Evolutionary conservation across 37 sponge, comb jelly and placozoan genomes (phyloP).

Genomic region (Spongilla lacustris): DNA sequence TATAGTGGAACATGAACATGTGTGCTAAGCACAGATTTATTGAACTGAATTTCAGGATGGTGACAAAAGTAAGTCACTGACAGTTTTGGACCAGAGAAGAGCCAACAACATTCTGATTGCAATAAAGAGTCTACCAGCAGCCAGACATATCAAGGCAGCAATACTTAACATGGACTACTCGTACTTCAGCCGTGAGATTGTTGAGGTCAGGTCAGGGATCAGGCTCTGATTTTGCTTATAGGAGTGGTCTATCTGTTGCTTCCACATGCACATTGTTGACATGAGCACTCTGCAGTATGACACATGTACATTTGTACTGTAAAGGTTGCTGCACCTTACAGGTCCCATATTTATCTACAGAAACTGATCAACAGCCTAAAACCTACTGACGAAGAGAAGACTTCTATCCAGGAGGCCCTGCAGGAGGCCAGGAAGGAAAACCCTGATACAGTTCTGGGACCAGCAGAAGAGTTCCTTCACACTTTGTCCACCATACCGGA

Average conservation of each 20-base stretch:
- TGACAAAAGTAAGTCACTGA: constrained; percentile 72
- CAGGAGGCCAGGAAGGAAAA: constrained; percentile 66
- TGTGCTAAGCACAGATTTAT: constrained; percentile 2
- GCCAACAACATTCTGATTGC: constrained; percentile 84
- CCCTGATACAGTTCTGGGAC: constrained; percentile 84
- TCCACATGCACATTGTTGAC: background rate
- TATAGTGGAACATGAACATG: no score
- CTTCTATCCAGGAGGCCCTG: constrained; percentile 67
- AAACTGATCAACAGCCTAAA: constrained; percentile 75
- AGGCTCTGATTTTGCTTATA: background rate
- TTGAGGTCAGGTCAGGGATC: constrained; percentile 54
- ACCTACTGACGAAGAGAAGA: constrained; percentile 85
- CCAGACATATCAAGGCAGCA: constrained; percentile 87
- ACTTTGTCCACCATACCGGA: constrained; percentile 89
- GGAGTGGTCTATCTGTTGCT: background rate
- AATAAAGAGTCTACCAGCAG: constrained; percentile 80
- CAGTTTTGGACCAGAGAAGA: constrained; percentile 84
- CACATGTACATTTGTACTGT: background rate
- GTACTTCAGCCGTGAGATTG: constrained; percentile 83
- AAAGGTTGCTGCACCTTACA: background rate
- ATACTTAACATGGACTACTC: constrained; percentile 90
- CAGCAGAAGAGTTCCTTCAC: constrained; percentile 90
- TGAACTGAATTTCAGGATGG: background rate
- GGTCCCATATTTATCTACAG: constrained; percentile 14
- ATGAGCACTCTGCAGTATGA: background rate